Evolutionary conservation across 53 echinoderm and acorn worm genomes (phyloP).

Genomic region (Stichopus horrens): DNA sequence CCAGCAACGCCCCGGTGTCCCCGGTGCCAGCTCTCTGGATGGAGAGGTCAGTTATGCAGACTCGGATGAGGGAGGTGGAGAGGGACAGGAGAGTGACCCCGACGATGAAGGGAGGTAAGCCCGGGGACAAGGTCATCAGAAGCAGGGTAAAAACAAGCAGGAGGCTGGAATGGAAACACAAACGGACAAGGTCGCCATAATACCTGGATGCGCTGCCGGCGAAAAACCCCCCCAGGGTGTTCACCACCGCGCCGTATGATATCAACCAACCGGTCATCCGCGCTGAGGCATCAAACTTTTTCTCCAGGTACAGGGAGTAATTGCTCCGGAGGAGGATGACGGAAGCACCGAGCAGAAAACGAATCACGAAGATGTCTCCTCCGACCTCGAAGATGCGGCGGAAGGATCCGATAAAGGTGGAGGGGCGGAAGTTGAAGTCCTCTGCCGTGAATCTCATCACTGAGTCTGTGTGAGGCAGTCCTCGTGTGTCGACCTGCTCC

Average conservation of each 20-base stretch:
- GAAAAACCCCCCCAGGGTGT: slow-evolving; percentile 63
- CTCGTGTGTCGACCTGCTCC: slow-evolving; percentile 43
- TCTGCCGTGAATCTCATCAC: slow-evolving; percentile 64
- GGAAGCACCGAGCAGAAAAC: slow-evolving; percentile 74
- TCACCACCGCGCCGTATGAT: slow-evolving; percentile 69
- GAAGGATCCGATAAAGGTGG: slow-evolving; percentile 65
- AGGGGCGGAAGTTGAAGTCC: slow-evolving; percentile 60
- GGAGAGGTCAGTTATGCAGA: slow-evolving; percentile 73
- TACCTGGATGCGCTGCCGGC: slow-evolving; percentile 63
- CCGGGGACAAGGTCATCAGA: slow-evolving; percentile 60
- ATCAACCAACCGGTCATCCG: slow-evolving; percentile 78
- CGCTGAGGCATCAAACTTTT: slow-evolving; percentile 67
- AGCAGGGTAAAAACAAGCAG: slow-evolving; percentile 56
- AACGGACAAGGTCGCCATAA: slow-evolving; percentile 61
- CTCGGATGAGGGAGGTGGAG: slow-evolving; percentile 60
- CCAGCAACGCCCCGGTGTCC: slow-evolving; percentile 78
- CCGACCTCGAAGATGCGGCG: slow-evolving; percentile 56
- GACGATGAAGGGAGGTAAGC: slow-evolving; percentile 53
- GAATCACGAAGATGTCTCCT: slow-evolving; percentile 74
- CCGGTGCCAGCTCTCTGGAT: slow-evolving; percentile 59
- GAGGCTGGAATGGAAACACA: slow-evolving; percentile 66
- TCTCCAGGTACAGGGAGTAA: slow-evolving; percentile 75
- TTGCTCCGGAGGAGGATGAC: slow-evolving; percentile 81
- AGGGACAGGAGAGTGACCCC: slow-evolving; percentile 60
- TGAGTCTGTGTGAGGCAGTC: slow-evolving; percentile 53